phyloP scores from a whole-genome alignment of 2,888 invertebrate species.

The Caenorhabditis panamensis region DNA sequence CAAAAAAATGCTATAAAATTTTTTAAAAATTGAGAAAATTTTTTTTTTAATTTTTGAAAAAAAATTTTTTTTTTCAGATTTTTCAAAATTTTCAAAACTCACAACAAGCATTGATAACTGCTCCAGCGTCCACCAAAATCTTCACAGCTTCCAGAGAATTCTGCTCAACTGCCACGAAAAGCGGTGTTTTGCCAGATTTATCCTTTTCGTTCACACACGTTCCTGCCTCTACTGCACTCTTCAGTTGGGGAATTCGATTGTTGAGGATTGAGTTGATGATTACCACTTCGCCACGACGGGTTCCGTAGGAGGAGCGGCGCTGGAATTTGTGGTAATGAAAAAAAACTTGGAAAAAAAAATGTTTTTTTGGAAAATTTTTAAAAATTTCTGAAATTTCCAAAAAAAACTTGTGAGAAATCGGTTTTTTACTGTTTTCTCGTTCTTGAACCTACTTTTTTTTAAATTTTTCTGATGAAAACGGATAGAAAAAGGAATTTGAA shows the following conservation, averaged over 20 bases:
- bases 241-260: slow-evolving; percentile 53
- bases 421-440: too few relatives aligned
- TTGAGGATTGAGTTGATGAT: slow-evolving; percentile 55
- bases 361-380: neutral
- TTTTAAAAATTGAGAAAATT: neutral
- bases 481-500: too few relatives aligned
- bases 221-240: slow-evolving; percentile 56
- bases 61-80: too few relatives aligned
- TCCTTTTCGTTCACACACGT: slow-evolving; percentile 64
- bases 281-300: slow-evolving; percentile 56
- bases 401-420: too few relatives aligned
- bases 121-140: slow-evolving; percentile 63
- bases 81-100: too few relatives aligned
- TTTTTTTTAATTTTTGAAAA: too few relatives aligned
- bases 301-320: slow-evolving; percentile 53
- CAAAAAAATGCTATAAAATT: neutral
- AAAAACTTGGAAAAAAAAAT: neutral
- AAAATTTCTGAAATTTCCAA: slow-evolving; percentile 2
- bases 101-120: slow-evolving; percentile 68
- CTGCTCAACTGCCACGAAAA: slow-evolving; percentile 58
- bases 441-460: too few relatives aligned
- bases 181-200: slow-evolving; percentile 53
- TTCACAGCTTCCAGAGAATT: slow-evolving; percentile 54
- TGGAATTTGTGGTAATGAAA: slow-evolving; percentile 20
- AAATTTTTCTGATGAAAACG: too few relatives aligned